phyloP scores from a whole-genome alignment of 2,888 invertebrate genomes.

The Pammene fasciana region DNA sequence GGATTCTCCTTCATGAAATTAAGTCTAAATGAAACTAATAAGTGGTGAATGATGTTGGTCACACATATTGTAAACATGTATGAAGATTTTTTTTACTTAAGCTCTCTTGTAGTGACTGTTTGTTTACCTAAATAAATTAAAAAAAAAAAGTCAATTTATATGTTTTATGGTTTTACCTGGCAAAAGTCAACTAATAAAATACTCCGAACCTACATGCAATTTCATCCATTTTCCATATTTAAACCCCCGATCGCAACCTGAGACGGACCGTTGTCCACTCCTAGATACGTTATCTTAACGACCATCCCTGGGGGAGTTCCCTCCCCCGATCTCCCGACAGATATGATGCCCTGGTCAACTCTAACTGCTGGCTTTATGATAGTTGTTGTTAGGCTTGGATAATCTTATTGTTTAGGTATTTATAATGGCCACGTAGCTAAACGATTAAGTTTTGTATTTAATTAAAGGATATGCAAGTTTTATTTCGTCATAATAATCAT shows the following conservation, averaged over 20 bases:
- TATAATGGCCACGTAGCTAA: constrained; percentile 36
- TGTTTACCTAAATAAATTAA: no score
- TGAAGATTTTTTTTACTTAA: no score
- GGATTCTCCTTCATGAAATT: not conserved
- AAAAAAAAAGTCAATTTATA: not conserved
- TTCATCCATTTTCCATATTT: constrained; percentile 53
- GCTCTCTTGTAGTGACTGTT: no score
- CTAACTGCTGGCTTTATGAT: constrained; percentile 63
- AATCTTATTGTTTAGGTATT: constrained; percentile 38
- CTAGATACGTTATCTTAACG: constrained; percentile 80
- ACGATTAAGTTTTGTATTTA: constrained; percentile 20
- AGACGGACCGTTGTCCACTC: constrained; percentile 66
- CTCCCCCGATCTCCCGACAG: constrained; percentile 57
- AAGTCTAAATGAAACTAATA: no score
- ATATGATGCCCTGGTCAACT: constrained; percentile 76
- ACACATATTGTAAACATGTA: no score
- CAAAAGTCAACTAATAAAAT: constrained; percentile 30
- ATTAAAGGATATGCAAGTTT: constrained; percentile 1
- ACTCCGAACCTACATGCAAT: constrained; percentile 14
- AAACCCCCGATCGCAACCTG: constrained; percentile 59
- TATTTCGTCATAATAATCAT: no score
- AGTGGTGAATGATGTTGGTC: no score
- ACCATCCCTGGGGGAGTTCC: constrained; percentile 52
- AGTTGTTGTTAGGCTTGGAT: constrained; percentile 57
- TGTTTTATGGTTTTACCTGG: constrained; percentile 19